phyloP scores from a whole-genome alignment of 2,113 vertebrate genomes.

The Phalacrocorax brasilianus region DNA sequence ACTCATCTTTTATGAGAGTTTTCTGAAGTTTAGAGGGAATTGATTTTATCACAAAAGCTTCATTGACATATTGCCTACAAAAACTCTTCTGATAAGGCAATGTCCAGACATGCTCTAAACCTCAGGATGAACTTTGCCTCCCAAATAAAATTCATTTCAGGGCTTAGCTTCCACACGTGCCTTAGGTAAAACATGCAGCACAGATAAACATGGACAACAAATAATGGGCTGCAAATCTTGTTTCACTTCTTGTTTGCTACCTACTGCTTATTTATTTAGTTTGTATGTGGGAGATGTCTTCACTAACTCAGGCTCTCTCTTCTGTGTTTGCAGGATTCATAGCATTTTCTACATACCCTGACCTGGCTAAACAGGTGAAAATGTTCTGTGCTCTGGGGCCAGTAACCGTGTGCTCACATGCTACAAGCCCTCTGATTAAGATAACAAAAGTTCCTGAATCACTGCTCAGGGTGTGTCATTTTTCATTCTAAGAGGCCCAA shows the following conservation, averaged over 20 bases:
- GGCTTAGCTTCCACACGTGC: neutral
- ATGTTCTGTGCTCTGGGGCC: slow-evolving; percentile 87
- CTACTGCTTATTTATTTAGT: neutral
- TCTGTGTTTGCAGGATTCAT: slow-evolving; percentile 81
- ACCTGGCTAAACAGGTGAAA: slow-evolving; percentile 87
- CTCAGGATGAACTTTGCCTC: neutral
- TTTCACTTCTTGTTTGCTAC: neutral
- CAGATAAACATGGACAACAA: neutral
- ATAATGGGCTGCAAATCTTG: neutral
- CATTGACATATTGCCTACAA: neutral
- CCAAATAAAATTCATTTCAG: neutral
- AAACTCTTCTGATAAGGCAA: neutral
- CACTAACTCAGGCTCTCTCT: neutral
- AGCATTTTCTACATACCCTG: slow-evolving; percentile 89
- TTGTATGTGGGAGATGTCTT: neutral
- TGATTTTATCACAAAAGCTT: neutral
- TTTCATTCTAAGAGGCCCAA: neutral
- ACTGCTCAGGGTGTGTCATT: slow-evolving; percentile 79
- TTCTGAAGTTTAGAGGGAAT: neutral
- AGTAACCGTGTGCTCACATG: slow-evolving; percentile 75
- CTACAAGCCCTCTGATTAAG: slow-evolving; percentile 82
- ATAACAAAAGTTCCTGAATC: slow-evolving; percentile 74
- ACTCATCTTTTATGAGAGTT: neutral
- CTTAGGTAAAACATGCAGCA: neutral
- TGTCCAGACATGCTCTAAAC: neutral